phyloP scores from a whole-genome alignment of 2,888 invertebrate species.

The Lochmaea crataegi region DNA sequence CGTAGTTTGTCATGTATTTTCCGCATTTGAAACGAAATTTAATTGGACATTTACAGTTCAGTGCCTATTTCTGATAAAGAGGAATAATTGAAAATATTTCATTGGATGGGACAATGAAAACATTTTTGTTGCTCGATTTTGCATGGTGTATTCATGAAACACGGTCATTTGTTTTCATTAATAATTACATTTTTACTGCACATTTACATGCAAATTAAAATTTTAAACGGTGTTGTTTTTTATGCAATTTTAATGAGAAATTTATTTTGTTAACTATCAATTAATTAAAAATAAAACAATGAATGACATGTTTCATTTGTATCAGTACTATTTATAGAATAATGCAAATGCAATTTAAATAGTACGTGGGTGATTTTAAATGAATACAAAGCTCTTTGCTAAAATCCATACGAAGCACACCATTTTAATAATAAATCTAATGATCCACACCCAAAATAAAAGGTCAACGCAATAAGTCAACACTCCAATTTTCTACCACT shows the following conservation, averaged over 20 bases:
- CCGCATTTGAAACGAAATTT: constrained; percentile 43
- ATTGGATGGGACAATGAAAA: constrained; percentile 43
- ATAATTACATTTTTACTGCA: constrained; percentile 43
- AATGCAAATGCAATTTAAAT: too few relatives aligned
- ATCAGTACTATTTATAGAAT: too few relatives aligned
- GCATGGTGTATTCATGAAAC: constrained; percentile 33
- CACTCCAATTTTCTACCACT: too few relatives aligned
- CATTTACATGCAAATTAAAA: constrained; percentile 44
- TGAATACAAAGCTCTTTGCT: too few relatives aligned
- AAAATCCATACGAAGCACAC: too few relatives aligned
- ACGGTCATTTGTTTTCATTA: constrained; percentile 44
- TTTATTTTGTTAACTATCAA: neutral
- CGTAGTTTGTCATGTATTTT: constrained; percentile 49
- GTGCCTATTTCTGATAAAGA: constrained; percentile 46
- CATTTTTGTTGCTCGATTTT: constrained; percentile 37
- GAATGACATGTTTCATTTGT: too few relatives aligned
- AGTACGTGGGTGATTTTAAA: too few relatives aligned
- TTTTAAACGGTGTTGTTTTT: constrained; percentile 26
- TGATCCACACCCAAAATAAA: too few relatives aligned
- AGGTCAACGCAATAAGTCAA: too few relatives aligned
- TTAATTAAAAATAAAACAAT: neutral
- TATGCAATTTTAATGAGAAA: constrained; percentile 7
- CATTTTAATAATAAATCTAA: too few relatives aligned
- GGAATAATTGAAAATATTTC: constrained; percentile 47
- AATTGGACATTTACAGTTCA: constrained; percentile 45